A percentile compares a stretch with the other conserved stretches of the same genome.
Conservation (phyloP, 2,797 vertebrate genomes). For the Etheostoma nigrum region DNA sequence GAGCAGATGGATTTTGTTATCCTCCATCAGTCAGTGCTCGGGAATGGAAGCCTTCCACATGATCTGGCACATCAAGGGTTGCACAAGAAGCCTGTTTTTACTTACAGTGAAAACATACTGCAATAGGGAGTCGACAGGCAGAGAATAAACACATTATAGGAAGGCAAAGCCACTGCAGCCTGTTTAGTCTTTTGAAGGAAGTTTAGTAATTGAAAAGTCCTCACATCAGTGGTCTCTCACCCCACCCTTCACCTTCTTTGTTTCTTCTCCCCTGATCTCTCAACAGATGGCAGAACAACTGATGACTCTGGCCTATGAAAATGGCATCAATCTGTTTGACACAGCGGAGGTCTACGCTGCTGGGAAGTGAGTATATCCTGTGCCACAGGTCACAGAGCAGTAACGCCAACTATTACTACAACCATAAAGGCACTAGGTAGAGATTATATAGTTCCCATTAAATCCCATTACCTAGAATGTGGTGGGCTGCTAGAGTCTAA, state of each 20-base stretch:
- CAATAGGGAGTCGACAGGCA: conserved; percentile 17
- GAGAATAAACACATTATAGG: conserved; percentile 21
- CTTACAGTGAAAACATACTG: conserved; percentile 29
- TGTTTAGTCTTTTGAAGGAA: conserved; percentile 30
- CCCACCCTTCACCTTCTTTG: conserved; percentile 28
- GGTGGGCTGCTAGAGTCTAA: too few relatives aligned
- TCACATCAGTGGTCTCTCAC: conserved; percentile 41
- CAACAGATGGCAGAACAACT: conserved; percentile 98
- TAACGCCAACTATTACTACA: conserved; percentile 17
- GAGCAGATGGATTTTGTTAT: conserved; percentile 71
- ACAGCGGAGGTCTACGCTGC: conserved; percentile 98
- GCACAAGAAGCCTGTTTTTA: conserved; percentile 58
- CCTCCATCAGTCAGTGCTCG: conserved; percentile 55
- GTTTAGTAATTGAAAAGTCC: conserved; percentile 59
- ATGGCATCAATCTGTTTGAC: conserved; percentile 99
- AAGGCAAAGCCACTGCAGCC: conserved; percentile 5
- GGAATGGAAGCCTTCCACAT: conserved; percentile 58
- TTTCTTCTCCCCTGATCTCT: conserved; percentile 56
- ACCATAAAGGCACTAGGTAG: conserved; percentile 23
- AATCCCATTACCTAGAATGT: too few relatives aligned
- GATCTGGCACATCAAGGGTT: conserved; percentile 37
- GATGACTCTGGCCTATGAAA: conserved; percentile 98
- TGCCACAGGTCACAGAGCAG: conserved; percentile 39
- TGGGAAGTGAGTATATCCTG: conserved; percentile 92
- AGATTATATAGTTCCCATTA: neutral